Percentiles rank a stretch among this genome's conserved stretches.
phyloP scores from a whole-genome alignment of 2,113 vertebrate species.

The Ginglymostoma cirratum region DNA sequence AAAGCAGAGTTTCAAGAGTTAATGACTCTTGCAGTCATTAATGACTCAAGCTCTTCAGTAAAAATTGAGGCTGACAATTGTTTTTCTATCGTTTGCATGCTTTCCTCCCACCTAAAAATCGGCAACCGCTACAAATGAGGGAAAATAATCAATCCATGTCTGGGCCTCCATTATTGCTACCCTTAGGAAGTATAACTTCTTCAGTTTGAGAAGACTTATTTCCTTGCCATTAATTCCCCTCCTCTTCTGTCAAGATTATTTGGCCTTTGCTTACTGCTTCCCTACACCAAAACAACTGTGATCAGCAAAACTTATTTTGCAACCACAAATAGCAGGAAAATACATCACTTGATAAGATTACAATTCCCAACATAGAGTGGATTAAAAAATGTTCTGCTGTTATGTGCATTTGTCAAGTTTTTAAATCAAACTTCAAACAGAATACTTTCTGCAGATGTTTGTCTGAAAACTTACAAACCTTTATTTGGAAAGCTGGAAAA shows the following conservation, averaged over 20 bases:
- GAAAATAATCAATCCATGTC: neutral
- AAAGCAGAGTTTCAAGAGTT: neutral
- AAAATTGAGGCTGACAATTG: neutral
- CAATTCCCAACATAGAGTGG: neutral
- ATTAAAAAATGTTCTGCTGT: neutral
- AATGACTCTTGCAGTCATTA: neutral
- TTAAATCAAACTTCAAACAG: neutral
- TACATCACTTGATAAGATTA: neutral
- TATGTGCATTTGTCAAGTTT: neutral
- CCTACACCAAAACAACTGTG: neutral
- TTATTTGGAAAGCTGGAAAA: slow-evolving; percentile 22
- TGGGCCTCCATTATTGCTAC: neutral
- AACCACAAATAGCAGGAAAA: neutral
- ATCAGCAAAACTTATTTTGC: neutral
- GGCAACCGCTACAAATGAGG: neutral
- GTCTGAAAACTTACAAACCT: neutral
- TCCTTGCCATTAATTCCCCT: neutral
- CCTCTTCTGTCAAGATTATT: neutral
- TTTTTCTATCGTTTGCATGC: neutral
- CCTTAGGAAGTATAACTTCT: neutral
- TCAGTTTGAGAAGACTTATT: no score
- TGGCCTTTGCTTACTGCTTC: neutral
- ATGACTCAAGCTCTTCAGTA: neutral
- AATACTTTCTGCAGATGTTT: slow-evolving; percentile 30
- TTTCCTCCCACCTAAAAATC: neutral